Conservation (phyloP, 2,113 vertebrate species). For the Epinephelus moara region DNA sequence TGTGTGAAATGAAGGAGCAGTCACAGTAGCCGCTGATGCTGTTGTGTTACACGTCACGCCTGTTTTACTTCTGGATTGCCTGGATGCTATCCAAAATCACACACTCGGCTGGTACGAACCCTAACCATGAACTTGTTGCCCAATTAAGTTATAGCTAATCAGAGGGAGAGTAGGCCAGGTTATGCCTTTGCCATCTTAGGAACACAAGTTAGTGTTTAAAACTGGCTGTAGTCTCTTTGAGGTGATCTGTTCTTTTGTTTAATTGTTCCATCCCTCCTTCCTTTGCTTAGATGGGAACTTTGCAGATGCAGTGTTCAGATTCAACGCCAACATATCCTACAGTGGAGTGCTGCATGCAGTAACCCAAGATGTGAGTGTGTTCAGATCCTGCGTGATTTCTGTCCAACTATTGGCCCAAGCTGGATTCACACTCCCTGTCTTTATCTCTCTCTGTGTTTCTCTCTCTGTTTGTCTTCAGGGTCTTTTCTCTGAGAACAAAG, state of each 20-base stretch:
- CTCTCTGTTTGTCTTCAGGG: constrained; percentile 83
- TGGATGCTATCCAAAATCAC: too few relatives aligned
- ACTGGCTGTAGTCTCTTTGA: not conserved
- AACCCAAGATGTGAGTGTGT: constrained; percentile 95
- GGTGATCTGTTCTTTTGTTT: not conserved
- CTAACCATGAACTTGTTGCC: too few relatives aligned
- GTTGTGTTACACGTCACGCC: too few relatives aligned
- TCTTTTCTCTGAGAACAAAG: constrained; percentile 99
- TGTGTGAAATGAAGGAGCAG: too few relatives aligned
- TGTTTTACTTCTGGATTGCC: too few relatives aligned
- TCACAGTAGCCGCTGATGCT: too few relatives aligned
- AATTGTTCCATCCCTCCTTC: not conserved
- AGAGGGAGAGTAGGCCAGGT: too few relatives aligned
- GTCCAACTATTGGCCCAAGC: not conserved
- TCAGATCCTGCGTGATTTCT: not conserved
- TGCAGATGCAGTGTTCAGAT: constrained; percentile 97
- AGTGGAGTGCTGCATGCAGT: constrained; percentile 98
- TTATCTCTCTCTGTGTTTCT: not conserved
- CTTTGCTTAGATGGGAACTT: constrained; percentile 92
- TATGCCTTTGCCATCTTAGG: too few relatives aligned
- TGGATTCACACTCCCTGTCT: not conserved
- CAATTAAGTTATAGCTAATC: too few relatives aligned
- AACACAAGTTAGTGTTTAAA: too few relatives aligned
- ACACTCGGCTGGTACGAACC: too few relatives aligned
- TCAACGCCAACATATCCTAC: constrained; percentile 98